These are phyloP conservation scores for Todiramphus chloris DNA, from an alignment of 2,113 vertebrate species.

Conservation along the genomic window DNA sequence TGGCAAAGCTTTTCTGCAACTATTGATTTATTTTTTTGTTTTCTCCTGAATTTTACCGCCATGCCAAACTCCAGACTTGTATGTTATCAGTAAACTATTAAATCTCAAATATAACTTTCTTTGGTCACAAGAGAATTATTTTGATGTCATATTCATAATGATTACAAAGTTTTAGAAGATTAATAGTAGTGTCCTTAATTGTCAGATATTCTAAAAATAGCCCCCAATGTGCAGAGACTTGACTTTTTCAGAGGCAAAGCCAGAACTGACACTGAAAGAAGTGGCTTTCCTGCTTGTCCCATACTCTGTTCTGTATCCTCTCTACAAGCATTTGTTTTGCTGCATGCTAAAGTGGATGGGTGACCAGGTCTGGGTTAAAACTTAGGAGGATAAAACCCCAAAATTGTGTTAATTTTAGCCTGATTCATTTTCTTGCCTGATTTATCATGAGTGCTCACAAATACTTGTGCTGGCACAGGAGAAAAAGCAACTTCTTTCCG, in stretches of 20 bases:
- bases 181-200: not conserved
- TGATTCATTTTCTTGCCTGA: not conserved
- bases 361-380: not conserved
- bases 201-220: not conserved
- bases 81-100: not conserved
- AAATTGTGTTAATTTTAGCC: not conserved
- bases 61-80: not conserved
- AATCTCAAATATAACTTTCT: not conserved
- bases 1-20: not conserved
- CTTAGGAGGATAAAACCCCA: not conserved
- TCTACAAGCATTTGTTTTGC: not conserved
- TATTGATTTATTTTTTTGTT: not conserved
- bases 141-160: not conserved
- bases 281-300: not conserved
- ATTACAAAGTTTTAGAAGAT: not conserved
- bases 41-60: not conserved
- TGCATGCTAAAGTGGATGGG: accelerated
- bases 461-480: not conserved
- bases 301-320: not conserved
- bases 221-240: not conserved
- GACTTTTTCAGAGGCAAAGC: not conserved
- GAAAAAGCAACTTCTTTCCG: not conserved
- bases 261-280: not conserved
- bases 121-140: not conserved
- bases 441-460: not conserved